Evolutionary conservation across 1,140 invertebrate genomes (phyloP), one percentile per base, ranked within the genome.

Genomic region (Ptiloglossa arizonensis): DNA sequence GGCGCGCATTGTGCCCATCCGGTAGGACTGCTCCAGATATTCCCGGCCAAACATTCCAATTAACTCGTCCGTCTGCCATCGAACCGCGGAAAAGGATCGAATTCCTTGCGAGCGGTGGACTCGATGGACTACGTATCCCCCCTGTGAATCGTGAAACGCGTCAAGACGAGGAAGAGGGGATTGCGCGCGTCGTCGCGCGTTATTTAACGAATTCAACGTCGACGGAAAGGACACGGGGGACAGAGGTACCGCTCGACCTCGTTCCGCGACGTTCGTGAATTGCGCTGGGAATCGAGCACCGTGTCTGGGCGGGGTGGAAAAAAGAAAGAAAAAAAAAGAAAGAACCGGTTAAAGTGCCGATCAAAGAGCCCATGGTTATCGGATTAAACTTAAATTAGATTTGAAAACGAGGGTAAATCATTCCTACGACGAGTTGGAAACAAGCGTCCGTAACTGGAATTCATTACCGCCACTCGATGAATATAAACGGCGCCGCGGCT

Each of bases 31-130:
- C 66, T 82, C 86, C 77, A 87, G 71, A 87, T 87, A 86, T 80
- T 69, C 76, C 22, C 52, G 63, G 76, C 82, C 80, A 82, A 87
- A 87, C 85, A 86, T 86, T 86, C 76, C 86, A 87, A 87, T 87
- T 87, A 87, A 80, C 75, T 56, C 64, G 50, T 62, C 74, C 62
- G 70, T 63, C 50, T 71, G 72, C 82, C 71, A 50, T 46, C 44
- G 82, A 38, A 84, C 82, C 82, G 74, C 78, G 77, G 79, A 76
- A 85, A 85, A 84, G 82, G 68, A 73, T 57, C 48, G 71, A 83
- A 83, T 84, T 75, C 82, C 67, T 68, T 83, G 67, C 64, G n/a
- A n/a, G 82, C 76, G 81, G 81, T 44, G 27, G n/a, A 70, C 60
- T 68, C 44, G 32, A 27, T 46, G 60, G 81, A 54, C 68, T 59